Conservation (phyloP, 2,113 vertebrate species). For the Sylvicapra grimmia region DNA sequence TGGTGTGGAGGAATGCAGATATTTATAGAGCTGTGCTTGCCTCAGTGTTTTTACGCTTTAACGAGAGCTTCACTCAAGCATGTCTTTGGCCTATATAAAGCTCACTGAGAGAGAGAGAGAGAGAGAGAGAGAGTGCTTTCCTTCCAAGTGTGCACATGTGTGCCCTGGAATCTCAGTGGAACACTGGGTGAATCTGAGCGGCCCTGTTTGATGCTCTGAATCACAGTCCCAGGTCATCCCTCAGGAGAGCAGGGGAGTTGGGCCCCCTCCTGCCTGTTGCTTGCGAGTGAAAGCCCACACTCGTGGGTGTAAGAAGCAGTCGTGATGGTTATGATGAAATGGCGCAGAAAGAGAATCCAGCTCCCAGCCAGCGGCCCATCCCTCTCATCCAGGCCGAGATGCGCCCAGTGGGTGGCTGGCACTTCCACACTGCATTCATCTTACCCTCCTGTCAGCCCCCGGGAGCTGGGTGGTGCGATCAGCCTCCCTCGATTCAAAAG, state of each 20-base stretch:
- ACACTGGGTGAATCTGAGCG: constrained; percentile 19
- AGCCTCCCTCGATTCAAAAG: background rate
- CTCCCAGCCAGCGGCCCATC: background rate
- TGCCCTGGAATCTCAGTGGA: background rate
- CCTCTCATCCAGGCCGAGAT: background rate
- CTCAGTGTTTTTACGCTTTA: background rate
- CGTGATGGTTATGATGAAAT: background rate
- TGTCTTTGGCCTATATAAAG: constrained; percentile 17
- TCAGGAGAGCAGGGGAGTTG: background rate
- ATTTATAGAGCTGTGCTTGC: background rate
- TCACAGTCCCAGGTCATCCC: background rate
- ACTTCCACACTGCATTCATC: background rate
- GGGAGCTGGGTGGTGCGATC: background rate
- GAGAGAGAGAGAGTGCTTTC: background rate
- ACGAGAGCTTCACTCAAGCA: background rate
- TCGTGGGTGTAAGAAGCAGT: background rate
- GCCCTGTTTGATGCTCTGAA: constrained; percentile 14
- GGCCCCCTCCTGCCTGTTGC: background rate
- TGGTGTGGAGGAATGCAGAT: background rate
- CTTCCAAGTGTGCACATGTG: background rate
- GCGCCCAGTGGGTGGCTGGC: background rate
- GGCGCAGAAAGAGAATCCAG: background rate
- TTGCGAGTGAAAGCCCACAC: background rate
- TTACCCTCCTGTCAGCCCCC: background rate
- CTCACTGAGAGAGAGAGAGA: background rate